phyloP scores from a whole-genome alignment of 2,797 vertebrate genomes.

The Anisognathus igniventris region DNA sequence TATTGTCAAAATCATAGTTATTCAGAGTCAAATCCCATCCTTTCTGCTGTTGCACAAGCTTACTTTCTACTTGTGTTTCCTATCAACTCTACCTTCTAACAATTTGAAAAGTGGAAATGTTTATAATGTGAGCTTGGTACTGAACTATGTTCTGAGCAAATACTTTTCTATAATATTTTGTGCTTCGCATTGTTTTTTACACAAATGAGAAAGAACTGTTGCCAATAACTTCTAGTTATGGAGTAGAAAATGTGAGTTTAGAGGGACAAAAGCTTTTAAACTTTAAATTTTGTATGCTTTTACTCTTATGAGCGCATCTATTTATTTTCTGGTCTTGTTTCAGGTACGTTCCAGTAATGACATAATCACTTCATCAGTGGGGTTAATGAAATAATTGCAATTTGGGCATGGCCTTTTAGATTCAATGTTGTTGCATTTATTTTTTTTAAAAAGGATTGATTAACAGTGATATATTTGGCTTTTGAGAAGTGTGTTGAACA shows the following conservation, averaged over 20 bases:
- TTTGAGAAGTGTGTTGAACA: background rate
- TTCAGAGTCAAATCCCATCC: background rate
- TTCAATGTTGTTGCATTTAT: background rate
- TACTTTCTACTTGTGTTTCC: background rate
- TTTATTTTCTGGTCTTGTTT: background rate
- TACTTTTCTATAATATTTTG: background rate
- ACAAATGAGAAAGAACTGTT: background rate
- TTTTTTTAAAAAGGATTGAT: background rate
- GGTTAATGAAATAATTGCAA: background rate
- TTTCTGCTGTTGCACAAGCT: background rate
- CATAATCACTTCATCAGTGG: background rate
- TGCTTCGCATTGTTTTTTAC: background rate
- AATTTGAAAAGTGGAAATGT: background rate
- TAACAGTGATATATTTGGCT: background rate
- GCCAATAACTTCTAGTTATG: background rate
- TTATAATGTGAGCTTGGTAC: background rate
- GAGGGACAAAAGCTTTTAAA: background rate
- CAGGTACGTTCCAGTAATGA: background rate
- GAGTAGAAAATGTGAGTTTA: background rate
- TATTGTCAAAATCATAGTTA: background rate
- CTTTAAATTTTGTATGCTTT: background rate
- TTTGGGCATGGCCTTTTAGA: background rate
- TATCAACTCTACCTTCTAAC: background rate
- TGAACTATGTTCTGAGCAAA: background rate
- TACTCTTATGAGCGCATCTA: background rate